Evolutionary conservation across 2,797 vertebrate species (phyloP), one percentile per base, ranked within the genome.

Genomic region (Diplodus puntazzo): DNA sequence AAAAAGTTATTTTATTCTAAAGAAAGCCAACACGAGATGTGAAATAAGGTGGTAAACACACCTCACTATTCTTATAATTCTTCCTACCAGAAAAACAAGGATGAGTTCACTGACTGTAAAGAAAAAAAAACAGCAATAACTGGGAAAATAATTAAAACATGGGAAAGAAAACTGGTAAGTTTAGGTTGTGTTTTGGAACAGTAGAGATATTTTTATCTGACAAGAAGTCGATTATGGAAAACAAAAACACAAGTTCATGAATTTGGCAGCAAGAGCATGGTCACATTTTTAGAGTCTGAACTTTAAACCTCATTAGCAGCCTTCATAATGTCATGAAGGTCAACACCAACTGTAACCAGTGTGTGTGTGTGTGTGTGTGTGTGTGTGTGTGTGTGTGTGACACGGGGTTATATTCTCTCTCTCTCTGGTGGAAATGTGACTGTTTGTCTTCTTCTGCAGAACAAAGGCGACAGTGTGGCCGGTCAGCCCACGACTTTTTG

Each of bases 391-490:
- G 64, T 58, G 49, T 59, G 69, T 72, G 42, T 65, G 20, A 53
- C 42, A 53, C 11, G 39, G 70, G 54, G 34, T 21, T 73, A 74
- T 76, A 43, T 43, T 76, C 62, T 83, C 73, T 34, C 20, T 50
- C 42, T 65, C 50, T 54, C 11, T 59, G 55, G 46, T 61, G 27
- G 68, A 79, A 86, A 80, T 79, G 68, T 82, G 71, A 81, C 66
- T 55, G 63, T 76, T 83, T 86, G 73, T 79, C 74, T 88, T 76
- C 73, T 81, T 49, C 80, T 75, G 23, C 57, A 79, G 64, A 84
- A 93, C 91, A 93, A 93, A 90, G 84, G 49, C 54, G 8, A 60
- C 79, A 91, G 76, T 93, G 86, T 92, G 81, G 62, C 13, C 34
- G 2, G 50, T 82, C 84, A 78, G 74, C 87, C 85, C 87, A 90